Conservation (phyloP, 2,888 invertebrate species). For the Trissolcus japonicus region DNA sequence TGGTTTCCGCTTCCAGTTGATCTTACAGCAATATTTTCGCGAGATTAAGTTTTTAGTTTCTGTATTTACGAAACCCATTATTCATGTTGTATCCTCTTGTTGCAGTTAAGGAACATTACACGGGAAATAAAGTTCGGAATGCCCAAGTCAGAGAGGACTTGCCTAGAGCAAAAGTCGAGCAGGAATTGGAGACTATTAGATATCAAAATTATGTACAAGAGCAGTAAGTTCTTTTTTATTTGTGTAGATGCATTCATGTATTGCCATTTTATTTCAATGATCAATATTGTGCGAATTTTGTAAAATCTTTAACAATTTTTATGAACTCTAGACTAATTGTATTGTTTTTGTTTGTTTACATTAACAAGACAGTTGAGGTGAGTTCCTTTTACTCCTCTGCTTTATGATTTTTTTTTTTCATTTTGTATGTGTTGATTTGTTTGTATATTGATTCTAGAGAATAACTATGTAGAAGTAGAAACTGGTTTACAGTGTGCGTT, state of each 20-base stretch:
- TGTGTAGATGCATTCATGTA: not conserved
- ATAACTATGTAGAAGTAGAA: not conserved
- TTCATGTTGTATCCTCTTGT: constrained; percentile 4
- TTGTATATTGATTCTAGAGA: not conserved
- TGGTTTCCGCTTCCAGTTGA: not conserved
- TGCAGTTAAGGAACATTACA: constrained; percentile 85
- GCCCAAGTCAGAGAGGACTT: constrained; percentile 87
- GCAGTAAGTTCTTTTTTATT: constrained; percentile 78
- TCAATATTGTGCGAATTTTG: not conserved
- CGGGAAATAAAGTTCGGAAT: constrained; percentile 85
- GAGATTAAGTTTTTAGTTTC: not conserved
- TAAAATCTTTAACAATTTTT: not conserved
- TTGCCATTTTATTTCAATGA: not conserved
- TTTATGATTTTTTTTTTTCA: not conserved
- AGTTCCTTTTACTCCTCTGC: constrained; percentile 9
- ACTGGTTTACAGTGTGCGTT: too few relatives aligned
- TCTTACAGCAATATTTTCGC: not conserved
- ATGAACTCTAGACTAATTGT: constrained; percentile 1
- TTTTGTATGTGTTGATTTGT: not conserved
- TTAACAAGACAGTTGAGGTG: constrained; percentile 34
- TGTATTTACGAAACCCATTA: not conserved
- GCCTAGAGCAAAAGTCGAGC: constrained; percentile 85
- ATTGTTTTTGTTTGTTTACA: constrained; percentile 9
- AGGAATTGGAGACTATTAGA: constrained; percentile 81
- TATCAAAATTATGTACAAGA: constrained; percentile 81